Percentiles rank a stretch among this genome's conserved stretches.
Conservation (phyloP, 2,797 vertebrate species). For the Loriculus beryllinus region DNA sequence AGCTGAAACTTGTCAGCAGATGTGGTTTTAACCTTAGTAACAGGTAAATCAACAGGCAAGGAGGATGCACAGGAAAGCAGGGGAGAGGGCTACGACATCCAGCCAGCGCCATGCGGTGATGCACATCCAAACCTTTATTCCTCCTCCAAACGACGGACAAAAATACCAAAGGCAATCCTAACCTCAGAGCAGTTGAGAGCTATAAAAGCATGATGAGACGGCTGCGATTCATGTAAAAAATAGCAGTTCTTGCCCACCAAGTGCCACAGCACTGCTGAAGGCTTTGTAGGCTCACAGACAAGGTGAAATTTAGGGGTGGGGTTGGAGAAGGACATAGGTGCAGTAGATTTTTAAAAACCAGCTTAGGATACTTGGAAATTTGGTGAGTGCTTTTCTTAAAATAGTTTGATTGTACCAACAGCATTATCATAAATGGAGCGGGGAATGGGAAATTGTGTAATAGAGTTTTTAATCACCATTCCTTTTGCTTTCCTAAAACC, state of each 20-base stretch:
- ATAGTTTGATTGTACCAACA: background rate
- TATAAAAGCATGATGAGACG: accelerated
- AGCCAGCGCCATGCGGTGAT: background rate
- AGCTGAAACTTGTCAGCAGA: background rate
- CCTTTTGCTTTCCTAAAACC: background rate
- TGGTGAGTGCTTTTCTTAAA: background rate
- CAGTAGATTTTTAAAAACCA: accelerated
- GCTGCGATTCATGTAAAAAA: background rate
- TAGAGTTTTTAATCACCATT: background rate
- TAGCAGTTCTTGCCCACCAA: background rate
- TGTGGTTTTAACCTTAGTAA: background rate
- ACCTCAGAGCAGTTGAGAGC: background rate
- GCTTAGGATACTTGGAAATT: background rate
- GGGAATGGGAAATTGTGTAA: background rate
- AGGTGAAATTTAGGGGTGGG: background rate
- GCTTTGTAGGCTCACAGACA: background rate
- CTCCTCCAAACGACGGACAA: accelerated
- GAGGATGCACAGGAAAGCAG: background rate
- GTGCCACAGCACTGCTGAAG: background rate
- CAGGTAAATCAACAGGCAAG: background rate
- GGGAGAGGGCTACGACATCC: accelerated
- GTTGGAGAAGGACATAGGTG: background rate
- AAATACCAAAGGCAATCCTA: background rate
- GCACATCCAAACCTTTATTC: background rate
- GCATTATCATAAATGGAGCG: background rate